Conservation (phyloP, 2,888 invertebrate species). For the Cheilosia scutellata region DNA sequence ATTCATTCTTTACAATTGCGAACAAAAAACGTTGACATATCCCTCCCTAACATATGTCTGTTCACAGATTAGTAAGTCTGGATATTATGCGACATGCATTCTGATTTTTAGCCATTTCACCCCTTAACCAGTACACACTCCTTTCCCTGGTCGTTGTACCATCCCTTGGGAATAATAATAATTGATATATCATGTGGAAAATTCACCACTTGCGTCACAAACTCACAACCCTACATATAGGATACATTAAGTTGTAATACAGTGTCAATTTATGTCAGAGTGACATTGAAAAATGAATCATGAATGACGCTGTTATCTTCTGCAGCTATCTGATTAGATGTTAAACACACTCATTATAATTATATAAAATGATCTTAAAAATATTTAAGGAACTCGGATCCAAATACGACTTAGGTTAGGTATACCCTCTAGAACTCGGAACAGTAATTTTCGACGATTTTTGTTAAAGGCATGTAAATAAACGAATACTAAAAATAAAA, state of each 20-base stretch:
- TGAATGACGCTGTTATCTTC: background rate
- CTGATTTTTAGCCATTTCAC: constrained; percentile 47
- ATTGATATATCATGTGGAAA: constrained; percentile 66
- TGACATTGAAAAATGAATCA: constrained; percentile 6
- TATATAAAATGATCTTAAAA: background rate
- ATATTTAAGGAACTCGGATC: background rate
- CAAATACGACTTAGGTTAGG: background rate
- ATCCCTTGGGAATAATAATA: constrained; percentile 40
- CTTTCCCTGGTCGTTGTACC: constrained; percentile 17
- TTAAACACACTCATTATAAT: background rate
- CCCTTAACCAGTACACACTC: constrained; percentile 16
- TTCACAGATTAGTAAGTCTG: constrained; percentile 54
- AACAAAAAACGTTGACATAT: constrained; percentile 11
- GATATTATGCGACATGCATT: constrained; percentile 53
- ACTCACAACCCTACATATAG: background rate
- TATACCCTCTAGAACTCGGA: background rate
- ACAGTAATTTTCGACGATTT: background rate
- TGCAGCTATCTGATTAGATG: background rate
- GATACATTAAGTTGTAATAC: constrained; percentile 40
- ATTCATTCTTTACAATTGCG: background rate
- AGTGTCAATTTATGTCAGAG: constrained; percentile 25
- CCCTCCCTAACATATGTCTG: constrained; percentile 45
- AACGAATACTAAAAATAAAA: constrained; percentile 5
- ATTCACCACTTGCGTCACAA: constrained; percentile 47
- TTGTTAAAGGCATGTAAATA: background rate